Base-by-base conservation (phyloP, 1,140 invertebrate species). In the Trypoxylus dichotomus region DNA sequence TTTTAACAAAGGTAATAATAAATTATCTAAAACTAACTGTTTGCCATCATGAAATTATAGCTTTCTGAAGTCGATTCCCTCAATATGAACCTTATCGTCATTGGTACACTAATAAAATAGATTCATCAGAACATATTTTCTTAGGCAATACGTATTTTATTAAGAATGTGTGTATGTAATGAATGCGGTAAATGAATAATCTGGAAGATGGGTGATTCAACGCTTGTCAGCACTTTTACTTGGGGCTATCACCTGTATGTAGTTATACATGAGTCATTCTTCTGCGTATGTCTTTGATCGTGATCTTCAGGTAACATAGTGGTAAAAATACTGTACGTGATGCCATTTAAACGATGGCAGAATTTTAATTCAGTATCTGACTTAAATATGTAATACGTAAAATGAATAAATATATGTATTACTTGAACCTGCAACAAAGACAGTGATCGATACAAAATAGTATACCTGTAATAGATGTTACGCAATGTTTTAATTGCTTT, bases 291-390 rank as follows among this genome's bases (percentile, higher is more conserved):
- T 29, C 72, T 74, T 41, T 74, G 29, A 74, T 74, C 72, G 27
- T 43, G 72, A 74, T 74, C 27, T 74, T n/a, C 7, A 74, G 29
- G 72, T 41, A 32, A 74, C n/a, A 2, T 42, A 74, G 72, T 74
- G 72, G 72, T 74, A 74, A 74, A 74, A 37, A 37, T 21, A 74
- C 37, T 27, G 13, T 74, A 74, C 72, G 72, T 74, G 72, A 74
- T 74, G 27, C 41, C 27, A 74, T 74, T 74, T 21, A 27, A 42
- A 74, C 27, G 41, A 6, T 41, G n/a, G 19, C 3, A 3, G 72
- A 74, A 74, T 74, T n/a, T 42, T 37, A 73, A 73, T 73, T 73
- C 7, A 21, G 11, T 73, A 2, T 13, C n/a, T 15, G 27, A 73
- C 27, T 13, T 73, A 73, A 73, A 73, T 73, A 73, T 15, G 27